A percentile compares a stretch with the other conserved stretches of the same genome.
Conservation (phyloP, 2,113 vertebrate genomes). For the Chamaetylas fuelleborni region DNA sequence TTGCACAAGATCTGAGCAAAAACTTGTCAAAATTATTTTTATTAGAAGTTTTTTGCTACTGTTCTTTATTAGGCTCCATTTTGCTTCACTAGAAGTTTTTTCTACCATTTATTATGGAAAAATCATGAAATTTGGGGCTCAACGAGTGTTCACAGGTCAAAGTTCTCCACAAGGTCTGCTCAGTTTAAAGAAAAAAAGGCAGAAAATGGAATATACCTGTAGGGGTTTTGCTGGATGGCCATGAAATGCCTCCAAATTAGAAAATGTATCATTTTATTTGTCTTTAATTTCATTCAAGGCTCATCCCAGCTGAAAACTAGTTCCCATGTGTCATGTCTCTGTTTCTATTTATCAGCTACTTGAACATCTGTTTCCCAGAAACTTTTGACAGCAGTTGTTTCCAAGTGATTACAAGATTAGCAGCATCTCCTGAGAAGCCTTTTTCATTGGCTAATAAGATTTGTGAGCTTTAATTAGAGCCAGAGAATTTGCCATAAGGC, state of each 20-base stretch:
- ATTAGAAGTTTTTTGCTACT: background rate
- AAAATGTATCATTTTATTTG: background rate
- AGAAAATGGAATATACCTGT: background rate
- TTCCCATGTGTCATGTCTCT: background rate
- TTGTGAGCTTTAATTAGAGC: background rate
- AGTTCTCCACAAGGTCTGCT: background rate
- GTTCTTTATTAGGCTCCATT: background rate
- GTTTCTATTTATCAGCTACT: background rate
- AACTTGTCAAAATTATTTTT: background rate
- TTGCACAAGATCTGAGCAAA: background rate
- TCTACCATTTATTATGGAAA: background rate
- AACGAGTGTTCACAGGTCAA: rapidly evolving
- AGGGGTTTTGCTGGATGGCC: background rate
- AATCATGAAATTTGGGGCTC: background rate
- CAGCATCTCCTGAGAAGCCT: background rate
- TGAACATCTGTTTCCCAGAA: background rate
- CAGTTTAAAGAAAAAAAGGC: background rate
- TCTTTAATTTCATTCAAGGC: background rate
- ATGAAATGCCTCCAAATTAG: background rate
- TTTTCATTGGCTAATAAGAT: background rate
- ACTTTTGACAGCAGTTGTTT: background rate
- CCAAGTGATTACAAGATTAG: background rate
- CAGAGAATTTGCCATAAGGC: background rate
- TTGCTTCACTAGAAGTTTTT: background rate
- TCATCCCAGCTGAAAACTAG: background rate